Evolutionary conservation across 2,888 invertebrate genomes (phyloP).

Genomic region (Hypolimnas misippus): DNA sequence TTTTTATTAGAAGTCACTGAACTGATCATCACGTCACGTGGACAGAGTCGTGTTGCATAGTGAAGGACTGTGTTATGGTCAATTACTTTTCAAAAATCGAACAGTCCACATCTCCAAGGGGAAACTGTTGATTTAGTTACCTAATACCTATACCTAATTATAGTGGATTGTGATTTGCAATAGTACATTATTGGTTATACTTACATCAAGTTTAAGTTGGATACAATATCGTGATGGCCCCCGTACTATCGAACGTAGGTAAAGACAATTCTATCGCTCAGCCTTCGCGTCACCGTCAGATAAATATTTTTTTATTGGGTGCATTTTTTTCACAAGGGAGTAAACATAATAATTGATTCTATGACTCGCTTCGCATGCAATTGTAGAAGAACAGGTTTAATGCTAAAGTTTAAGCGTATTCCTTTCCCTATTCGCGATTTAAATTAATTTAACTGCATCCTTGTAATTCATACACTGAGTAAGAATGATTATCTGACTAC

Average conservation of each 20-base stretch:
- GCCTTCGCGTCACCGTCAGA: too few species aligned
- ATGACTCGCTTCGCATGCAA: too few species aligned
- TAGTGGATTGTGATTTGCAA: background rate
- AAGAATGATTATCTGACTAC: background rate
- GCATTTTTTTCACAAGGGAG: too few species aligned
- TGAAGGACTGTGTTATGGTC: background rate
- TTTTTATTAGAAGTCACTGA: too few species aligned
- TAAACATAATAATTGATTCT: too few species aligned
- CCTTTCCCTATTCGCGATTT: slow-evolving; percentile 21
- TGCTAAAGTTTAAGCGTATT: slow-evolving; percentile 16
- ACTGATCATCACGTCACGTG: too few species aligned
- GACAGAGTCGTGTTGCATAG: background rate
- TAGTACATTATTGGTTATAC: background rate
- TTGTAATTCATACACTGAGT: slow-evolving; percentile 5
- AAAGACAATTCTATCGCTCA: too few species aligned
- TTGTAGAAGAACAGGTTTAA: background rate
- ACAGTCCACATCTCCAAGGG: background rate
- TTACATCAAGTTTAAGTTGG: background rate
- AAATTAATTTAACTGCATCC: slow-evolving; percentile 31
- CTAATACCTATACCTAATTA: background rate
- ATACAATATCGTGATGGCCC: too few species aligned
- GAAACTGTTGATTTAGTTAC: background rate
- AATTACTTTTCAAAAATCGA: background rate
- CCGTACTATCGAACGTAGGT: too few species aligned
- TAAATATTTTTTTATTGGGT: too few species aligned